Conservation (phyloP, 1,140 invertebrate species). For the Zophobas morio region DNA sequence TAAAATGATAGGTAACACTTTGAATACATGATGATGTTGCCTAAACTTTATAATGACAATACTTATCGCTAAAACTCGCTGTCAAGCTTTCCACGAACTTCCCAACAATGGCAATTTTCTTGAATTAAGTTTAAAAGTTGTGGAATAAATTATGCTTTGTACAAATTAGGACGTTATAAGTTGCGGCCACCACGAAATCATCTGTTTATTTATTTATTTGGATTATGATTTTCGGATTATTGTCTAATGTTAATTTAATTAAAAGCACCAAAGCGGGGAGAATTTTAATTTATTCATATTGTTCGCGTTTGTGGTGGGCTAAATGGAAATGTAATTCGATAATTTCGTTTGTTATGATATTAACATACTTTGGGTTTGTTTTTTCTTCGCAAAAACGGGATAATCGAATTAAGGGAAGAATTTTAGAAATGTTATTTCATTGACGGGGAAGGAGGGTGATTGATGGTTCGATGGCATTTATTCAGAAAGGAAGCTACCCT, state of each 20-base stretch:
- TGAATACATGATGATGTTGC: slow-evolving; percentile 36
- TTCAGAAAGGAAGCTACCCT: too few relatives aligned
- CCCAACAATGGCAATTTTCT: slow-evolving; percentile 36
- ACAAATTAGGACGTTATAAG: slow-evolving; percentile 24
- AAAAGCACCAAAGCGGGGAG: not conserved
- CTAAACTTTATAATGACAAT: slow-evolving; percentile 42
- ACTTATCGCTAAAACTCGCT: slow-evolving; percentile 37
- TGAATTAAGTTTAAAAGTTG: slow-evolving; percentile 40
- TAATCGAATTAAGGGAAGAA: too few relatives aligned
- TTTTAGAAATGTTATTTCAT: too few relatives aligned
- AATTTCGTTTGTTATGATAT: slow-evolving; percentile 12
- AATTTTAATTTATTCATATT: slow-evolving; percentile 16
- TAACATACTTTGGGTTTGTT: not conserved
- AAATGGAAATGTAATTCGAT: slow-evolving; percentile 25
- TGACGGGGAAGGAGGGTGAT: too few relatives aligned
- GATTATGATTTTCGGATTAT: not conserved
- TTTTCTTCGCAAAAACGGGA: not conserved
- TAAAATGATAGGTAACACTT: slow-evolving; percentile 32
- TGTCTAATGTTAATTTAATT: slow-evolving; percentile 10
- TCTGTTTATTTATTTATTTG: slow-evolving; percentile 13
- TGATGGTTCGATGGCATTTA: too few relatives aligned
- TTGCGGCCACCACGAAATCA: not conserved
- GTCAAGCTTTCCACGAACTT: slow-evolving; percentile 39
- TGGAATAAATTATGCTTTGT: slow-evolving; percentile 36
- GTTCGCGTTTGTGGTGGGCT: not conserved